A percentile compares a stretch with the other conserved stretches of the same genome.
These are phyloP conservation scores for Brassicogethes aeneus DNA, from an alignment of 2,888 invertebrate species.

Conservation along the genomic window DNA sequence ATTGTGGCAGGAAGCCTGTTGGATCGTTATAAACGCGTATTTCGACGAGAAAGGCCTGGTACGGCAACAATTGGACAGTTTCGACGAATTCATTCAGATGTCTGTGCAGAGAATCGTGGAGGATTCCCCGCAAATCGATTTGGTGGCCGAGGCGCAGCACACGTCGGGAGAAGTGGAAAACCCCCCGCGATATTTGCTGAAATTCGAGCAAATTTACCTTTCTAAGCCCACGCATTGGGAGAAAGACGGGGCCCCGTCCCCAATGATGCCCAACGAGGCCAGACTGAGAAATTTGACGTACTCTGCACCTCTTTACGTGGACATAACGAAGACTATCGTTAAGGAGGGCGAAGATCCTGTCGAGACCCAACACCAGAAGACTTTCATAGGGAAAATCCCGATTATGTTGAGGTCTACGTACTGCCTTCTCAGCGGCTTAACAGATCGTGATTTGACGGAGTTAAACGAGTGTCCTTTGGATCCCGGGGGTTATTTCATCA, in stretches of 20 bases:
- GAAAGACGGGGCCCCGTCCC: constrained; percentile 97
- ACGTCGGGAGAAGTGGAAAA: constrained; percentile 86
- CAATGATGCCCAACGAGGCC: constrained; percentile 99
- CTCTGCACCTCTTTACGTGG: constrained; percentile 97
- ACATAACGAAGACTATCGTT: constrained; percentile 93
- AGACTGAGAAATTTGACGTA: constrained; percentile 94
- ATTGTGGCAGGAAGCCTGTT: constrained; percentile 99
- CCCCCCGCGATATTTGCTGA: constrained; percentile 83
- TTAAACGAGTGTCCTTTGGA: constrained; percentile 98
- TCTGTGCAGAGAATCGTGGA: constrained; percentile 98
- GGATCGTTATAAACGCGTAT: constrained; percentile 99
- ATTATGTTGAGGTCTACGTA: constrained; percentile 99
- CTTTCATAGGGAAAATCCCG: constrained; percentile 87
- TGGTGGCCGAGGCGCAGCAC: constrained; percentile 97
- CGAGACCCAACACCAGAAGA: constrained; percentile 71
- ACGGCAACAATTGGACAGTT: constrained; percentile 96
- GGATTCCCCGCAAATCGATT: constrained; percentile 95
- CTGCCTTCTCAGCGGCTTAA: constrained; percentile 86
- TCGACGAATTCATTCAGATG: constrained; percentile 99
- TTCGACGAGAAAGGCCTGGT: constrained; percentile 99
- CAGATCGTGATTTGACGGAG: constrained; percentile 98
- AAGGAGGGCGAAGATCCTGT: constrained; percentile 86
- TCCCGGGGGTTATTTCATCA: constrained; percentile 99
- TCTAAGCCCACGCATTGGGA: constrained; percentile 99
- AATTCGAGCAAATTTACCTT: constrained; percentile 98